Base-by-base conservation (phyloP, 1,140 invertebrate genomes). In the Helicoverpa zea region DNA sequence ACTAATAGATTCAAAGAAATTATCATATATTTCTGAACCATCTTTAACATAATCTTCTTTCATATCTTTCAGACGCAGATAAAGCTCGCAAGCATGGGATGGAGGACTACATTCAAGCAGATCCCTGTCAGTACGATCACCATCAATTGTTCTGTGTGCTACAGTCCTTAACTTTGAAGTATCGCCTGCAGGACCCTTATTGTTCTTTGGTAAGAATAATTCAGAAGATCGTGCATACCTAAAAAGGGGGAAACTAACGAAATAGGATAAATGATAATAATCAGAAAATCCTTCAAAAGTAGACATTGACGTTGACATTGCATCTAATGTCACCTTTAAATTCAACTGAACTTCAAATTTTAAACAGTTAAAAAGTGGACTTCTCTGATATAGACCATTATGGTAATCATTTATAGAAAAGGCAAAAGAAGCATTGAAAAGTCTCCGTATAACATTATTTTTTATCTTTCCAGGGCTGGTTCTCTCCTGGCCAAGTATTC, bases 91-190 rank as follows among this genome's bases (percentile, higher is more conserved):
- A 99, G 93, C 99, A 99, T 95, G 99, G 99, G 49, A 99, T 99
- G 98, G 99, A 99, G 92, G 99, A 99, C 93, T 99, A 98, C 93
- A 99, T 99, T 83, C 98, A 98, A 87, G 99, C 99, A 9, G 99
- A 99, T 96, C 99, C 99, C 3, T 99, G 98, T 91, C 98, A 97
- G 94, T 99, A 98, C 95, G 98, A 99, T 89, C 99, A 99, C 92
- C 98, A 98, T 73, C 96, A 97, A 73, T 95, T 99, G 54, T 99
- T 99, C 94, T 98, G 97, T 91, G 96, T 97, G 64, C 95, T 99
- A 56, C 99, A 99, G 94, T 98, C 97, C 63, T 95, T 98, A 58
- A 98, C 99, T 0, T 95, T 99, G 54, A 99, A 99, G 89, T 99
- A 99, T 95, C 97, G 99, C 88, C 96, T 99, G 30, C 98, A 98